phyloP scores from a whole-genome alignment of 2,888 invertebrate genomes.

The Dasypogon diadema region DNA sequence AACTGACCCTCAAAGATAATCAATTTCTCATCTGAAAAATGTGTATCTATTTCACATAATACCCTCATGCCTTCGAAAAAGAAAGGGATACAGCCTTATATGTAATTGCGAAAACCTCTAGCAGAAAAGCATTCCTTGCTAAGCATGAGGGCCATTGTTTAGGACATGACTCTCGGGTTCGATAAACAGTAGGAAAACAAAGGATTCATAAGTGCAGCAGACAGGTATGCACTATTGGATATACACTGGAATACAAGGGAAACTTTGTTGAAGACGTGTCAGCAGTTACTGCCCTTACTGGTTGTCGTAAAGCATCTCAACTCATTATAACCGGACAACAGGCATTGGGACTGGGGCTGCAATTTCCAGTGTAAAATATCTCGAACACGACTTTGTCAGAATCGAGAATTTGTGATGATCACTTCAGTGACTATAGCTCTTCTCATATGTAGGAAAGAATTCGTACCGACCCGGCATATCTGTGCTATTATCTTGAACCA shows the following conservation, averaged over 20 bases:
- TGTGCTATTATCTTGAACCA: conserved; percentile 51
- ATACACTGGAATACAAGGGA: conserved; percentile 46
- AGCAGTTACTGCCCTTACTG: conserved; percentile 42
- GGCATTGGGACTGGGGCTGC: conserved; percentile 29
- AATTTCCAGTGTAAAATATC: conserved; percentile 29
- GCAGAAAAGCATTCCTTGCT: conserved; percentile 29
- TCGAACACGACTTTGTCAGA: conserved; percentile 36
- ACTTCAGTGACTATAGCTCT: not conserved
- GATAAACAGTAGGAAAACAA: conserved; percentile 51
- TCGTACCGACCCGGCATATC: conserved; percentile 51
- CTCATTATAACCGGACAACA: conserved; percentile 30
- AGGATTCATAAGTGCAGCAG: conserved; percentile 51
- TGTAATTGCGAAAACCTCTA: conserved; percentile 26
- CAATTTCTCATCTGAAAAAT: too few relatives aligned
- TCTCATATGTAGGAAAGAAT: conserved; percentile 48
- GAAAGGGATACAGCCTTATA: conserved; percentile 15
- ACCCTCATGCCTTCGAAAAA: not conserved
- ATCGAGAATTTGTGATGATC: conserved; percentile 8
- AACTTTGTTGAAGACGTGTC: conserved; percentile 52
- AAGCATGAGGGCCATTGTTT: conserved; percentile 47
- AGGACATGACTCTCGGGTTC: conserved; percentile 51
- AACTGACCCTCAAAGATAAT: too few relatives aligned
- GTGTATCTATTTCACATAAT: not conserved
- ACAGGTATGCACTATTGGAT: conserved; percentile 51
- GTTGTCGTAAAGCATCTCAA: conserved; percentile 40